Base-by-base conservation (phyloP, 2,797 vertebrate genomes). In the Merluccius polli region DNA sequence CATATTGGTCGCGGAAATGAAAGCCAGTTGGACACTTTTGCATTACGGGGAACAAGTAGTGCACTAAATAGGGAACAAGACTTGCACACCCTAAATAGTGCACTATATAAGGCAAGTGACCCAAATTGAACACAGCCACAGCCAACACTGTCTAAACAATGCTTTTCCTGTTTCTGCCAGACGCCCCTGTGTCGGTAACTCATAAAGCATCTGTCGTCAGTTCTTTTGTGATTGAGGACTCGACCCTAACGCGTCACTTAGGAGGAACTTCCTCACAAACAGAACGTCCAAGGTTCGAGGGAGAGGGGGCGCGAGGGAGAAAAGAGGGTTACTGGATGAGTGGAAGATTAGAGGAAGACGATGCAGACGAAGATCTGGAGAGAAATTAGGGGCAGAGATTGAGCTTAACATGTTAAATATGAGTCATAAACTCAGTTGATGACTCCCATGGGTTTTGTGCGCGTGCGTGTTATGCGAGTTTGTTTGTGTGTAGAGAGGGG, bases 341-440 rank as follows among this genome's bases (percentile, higher is more conserved):
- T 7, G 15, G 3, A 11, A 27, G 67, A 72, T n/a, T 16, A 36
- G 11, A 68, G 63, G 52, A 7, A 33, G 24, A 74, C 71, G 8
- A 78, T 68, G 24, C 59, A 71, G 29, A 44, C 24, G 32, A 77
- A 27, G 59, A 59, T 59, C 52, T 24, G 71, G 44, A 30, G 70
- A 63, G 52, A 72, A 70, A 79, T 72, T 18, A 74, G 71, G 73
- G 70, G 80, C 3, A 69, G 63, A 38, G 73, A 63, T 81, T 68
- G 13, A 81, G 38, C 75, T 79, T 69, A 36, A 15, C 81, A 24
- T 33, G 74, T 36, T 76, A 76, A 36, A 74, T 71, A 70, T 87
- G 87, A 90, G 86, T 91, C 89, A 88, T 76, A 76, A 77, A 74
- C 73, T 33, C 80, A 75, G 74, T 65, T 78, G 74, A 78, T 27